phyloP scores from a whole-genome alignment of 2,888 invertebrate genomes.

The Philereme transversata region DNA sequence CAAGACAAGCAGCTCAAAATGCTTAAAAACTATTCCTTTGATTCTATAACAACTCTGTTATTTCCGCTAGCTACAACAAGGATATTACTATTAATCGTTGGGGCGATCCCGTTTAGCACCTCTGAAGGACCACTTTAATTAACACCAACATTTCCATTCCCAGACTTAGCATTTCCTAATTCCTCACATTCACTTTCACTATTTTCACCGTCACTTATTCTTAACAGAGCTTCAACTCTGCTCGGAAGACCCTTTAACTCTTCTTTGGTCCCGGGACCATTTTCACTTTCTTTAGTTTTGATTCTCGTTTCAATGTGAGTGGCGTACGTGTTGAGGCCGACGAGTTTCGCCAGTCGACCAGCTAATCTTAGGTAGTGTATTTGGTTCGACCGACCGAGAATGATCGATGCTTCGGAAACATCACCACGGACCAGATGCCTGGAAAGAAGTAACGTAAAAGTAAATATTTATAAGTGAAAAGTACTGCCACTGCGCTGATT shows the following conservation, averaged over 20 bases:
- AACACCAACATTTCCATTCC: constrained; percentile 10
- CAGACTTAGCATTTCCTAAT: constrained; percentile 2
- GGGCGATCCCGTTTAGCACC: constrained; percentile 1
- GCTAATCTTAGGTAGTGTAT: constrained; percentile 83
- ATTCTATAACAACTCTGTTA: not conserved
- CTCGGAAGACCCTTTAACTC: constrained; percentile 49
- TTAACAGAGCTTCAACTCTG: constrained; percentile 54
- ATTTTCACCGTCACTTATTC: constrained; percentile 17
- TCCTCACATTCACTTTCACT: constrained; percentile 7
- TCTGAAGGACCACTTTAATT: not conserved
- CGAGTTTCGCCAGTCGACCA: constrained; percentile 82
- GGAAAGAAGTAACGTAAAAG: constrained; percentile 41
- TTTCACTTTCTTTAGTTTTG: constrained; percentile 38
- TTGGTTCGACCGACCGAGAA: constrained; percentile 82
- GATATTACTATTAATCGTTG: not conserved
- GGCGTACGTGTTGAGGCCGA: constrained; percentile 69
- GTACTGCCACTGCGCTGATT: no score
- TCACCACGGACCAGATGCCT: constrained; percentile 85
- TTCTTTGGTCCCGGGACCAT: constrained; percentile 33
- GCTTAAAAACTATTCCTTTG: not conserved
- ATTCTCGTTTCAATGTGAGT: constrained; percentile 54
- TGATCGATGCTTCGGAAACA: constrained; percentile 84
- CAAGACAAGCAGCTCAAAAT: not conserved
- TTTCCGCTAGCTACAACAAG: not conserved
- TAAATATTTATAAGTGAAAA: no score